Percentiles rank a stretch among this genome's conserved stretches.
Evolutionary conservation across 2,888 invertebrate genomes (phyloP).

Genomic region (Leptarthrus brevirostris): DNA sequence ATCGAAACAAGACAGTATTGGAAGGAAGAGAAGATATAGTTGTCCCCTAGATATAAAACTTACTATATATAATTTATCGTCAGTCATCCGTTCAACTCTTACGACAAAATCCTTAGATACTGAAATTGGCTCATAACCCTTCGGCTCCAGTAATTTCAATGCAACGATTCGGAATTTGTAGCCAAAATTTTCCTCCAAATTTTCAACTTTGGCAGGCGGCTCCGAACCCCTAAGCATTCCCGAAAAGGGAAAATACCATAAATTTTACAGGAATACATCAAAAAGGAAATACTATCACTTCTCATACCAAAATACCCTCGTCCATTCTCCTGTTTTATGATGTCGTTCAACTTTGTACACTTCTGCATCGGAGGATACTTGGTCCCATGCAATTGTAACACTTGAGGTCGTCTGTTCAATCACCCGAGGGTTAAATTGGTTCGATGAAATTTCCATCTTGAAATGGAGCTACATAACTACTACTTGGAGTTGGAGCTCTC

Average conservation of each 20-base stretch:
- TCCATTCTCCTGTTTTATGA: conserved; percentile 61
- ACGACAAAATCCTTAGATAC: conserved; percentile 62
- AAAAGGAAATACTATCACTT: not conserved
- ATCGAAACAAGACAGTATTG: conserved; percentile 61
- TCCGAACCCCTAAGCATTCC: conserved; percentile 43
- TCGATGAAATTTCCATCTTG: conserved; percentile 42
- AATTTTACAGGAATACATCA: no score
- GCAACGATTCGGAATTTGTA: conserved; percentile 62
- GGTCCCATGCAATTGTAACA: conserved; percentile 62
- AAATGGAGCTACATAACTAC: not conserved
- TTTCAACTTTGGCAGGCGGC: conserved; percentile 57
- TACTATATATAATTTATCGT: conserved; percentile 47
- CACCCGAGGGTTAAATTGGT: conserved; percentile 59
- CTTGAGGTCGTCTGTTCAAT: conserved; percentile 60
- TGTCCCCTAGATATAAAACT: conserved; percentile 58
- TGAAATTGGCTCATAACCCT: conserved; percentile 57
- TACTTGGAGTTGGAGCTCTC: not conserved
- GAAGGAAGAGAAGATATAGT: conserved; percentile 62
- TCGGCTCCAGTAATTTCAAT: conserved; percentile 56
- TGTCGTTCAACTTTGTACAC: conserved; percentile 64
- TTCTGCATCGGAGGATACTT: conserved; percentile 56
- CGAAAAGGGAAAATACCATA: conserved; percentile 5
- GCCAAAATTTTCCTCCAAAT: conserved; percentile 64
- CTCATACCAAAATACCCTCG: conserved; percentile 61
- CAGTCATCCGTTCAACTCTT: conserved; percentile 53